phyloP scores from a whole-genome alignment of 2,113 vertebrate species.

The Tonatia bakeri region DNA sequence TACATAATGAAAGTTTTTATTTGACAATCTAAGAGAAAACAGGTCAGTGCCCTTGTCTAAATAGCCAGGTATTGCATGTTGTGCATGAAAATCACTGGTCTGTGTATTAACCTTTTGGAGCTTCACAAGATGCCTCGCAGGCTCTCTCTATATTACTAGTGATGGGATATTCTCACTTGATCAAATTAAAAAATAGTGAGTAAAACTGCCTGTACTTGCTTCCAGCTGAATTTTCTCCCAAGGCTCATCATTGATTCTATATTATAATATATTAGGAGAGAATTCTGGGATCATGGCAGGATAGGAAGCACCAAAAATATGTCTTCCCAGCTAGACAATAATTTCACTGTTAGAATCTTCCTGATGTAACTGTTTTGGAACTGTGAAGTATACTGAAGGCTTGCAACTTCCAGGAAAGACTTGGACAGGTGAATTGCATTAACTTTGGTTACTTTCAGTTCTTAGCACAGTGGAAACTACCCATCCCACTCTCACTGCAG shows the following conservation, averaged over 20 bases:
- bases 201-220: neutral
- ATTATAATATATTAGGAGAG: neutral
- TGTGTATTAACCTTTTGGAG: neutral
- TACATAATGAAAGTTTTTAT: neutral
- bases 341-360: neutral
- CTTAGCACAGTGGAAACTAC: too few species aligned
- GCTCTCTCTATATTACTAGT: neutral
- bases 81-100: neutral
- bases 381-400: neutral
- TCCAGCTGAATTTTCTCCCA: neutral
- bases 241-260: neutral
- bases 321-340: neutral
- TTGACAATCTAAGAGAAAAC: neutral
- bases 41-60: neutral
- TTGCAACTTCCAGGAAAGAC: neutral
- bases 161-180: neutral
- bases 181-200: neutral
- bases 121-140: neutral
- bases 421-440: neutral
- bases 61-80: too few species aligned
- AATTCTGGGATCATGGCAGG: neutral
- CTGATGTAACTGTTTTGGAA: neutral
- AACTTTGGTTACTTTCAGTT: neutral
- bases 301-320: neutral
- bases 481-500: neutral